phyloP scores from a whole-genome alignment of 2,888 invertebrate species.

The Arctia plantaginis region DNA sequence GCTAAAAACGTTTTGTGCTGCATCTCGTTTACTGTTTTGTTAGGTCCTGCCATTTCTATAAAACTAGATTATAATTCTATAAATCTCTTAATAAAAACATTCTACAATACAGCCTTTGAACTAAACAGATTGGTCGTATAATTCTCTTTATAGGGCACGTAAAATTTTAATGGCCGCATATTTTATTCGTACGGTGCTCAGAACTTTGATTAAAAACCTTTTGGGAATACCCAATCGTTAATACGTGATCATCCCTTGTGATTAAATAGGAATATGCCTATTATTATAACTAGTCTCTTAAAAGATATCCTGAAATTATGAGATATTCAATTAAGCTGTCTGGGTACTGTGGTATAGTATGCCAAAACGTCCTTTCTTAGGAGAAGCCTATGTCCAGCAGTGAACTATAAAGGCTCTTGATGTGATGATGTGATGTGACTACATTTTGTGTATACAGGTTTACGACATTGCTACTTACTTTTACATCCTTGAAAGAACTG shows the following conservation, averaged over 20 bases:
- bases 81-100: slow-evolving; percentile 30
- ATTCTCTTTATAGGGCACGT: slow-evolving; percentile 63
- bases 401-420: too few relatives aligned
- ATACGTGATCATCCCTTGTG: slow-evolving; percentile 55
- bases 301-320: neutral
- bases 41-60: neutral
- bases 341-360: too few relatives aligned
- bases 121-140: slow-evolving; percentile 51
- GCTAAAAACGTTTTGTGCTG: neutral
- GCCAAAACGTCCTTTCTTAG: too few relatives aligned
- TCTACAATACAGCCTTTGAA: slow-evolving; percentile 37
- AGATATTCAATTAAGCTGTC: neutral
- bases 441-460: too few relatives aligned
- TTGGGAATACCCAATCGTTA: slow-evolving; percentile 55
- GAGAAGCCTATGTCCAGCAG: too few relatives aligned
- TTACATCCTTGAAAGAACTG: too few relatives aligned
- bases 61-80: neutral
- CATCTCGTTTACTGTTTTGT: neutral
- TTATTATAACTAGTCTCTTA: slow-evolving; percentile 20
- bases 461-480: too few relatives aligned
- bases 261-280: slow-evolving; percentile 16
- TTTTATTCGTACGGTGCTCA: slow-evolving; percentile 59
- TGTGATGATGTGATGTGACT: too few relatives aligned
- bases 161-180: slow-evolving; percentile 69
- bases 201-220: slow-evolving; percentile 66